Percentiles rank a stretch among this genome's conserved stretches.
Evolutionary conservation across 1,140 invertebrate genomes (phyloP).

Genomic region (Manduca sexta): DNA sequence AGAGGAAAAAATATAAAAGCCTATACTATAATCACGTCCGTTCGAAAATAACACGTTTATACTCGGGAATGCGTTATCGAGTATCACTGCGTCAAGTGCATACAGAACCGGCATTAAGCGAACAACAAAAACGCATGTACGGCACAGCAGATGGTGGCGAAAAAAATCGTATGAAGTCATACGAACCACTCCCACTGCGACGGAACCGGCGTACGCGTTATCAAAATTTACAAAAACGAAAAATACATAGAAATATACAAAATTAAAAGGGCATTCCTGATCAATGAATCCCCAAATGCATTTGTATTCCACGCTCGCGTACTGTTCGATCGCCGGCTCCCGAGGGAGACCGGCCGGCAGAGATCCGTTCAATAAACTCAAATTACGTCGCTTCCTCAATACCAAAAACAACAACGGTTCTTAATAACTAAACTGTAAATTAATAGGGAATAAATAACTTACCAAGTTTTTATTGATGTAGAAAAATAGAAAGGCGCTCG

Average conservation of each 20-base stretch:
- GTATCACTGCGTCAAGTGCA: too few relatives aligned
- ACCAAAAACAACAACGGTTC: neutral
- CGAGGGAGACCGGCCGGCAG: conserved; percentile 1
- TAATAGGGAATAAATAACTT: conserved; percentile 22
- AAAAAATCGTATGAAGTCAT: conserved; percentile 35
- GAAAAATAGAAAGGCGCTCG: conserved; percentile 10
- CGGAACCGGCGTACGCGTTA: too few relatives aligned
- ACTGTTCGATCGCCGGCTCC: conserved; percentile 11
- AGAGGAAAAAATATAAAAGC: neutral
- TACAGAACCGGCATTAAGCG: too few relatives aligned
- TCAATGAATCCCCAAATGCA: conserved; percentile 9
- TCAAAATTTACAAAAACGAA: too few relatives aligned
- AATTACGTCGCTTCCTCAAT: neutral
- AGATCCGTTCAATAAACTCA: conserved; percentile 4
- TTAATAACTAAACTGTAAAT: neutral
- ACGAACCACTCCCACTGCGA: conserved; percentile 32
- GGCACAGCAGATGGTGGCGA: neutral
- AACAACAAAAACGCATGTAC: neutral
- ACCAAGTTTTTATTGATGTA: conserved; percentile 43
- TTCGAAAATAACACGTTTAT: too few relatives aligned
- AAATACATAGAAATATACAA: neutral
- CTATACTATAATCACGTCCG: too few relatives aligned
- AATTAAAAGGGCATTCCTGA: conserved; percentile 11
- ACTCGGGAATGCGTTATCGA: conserved; percentile 14
- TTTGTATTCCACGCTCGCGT: neutral